Evolutionary conservation across 2,797 vertebrate genomes (phyloP).

Genomic region (Netta rufina): DNA sequence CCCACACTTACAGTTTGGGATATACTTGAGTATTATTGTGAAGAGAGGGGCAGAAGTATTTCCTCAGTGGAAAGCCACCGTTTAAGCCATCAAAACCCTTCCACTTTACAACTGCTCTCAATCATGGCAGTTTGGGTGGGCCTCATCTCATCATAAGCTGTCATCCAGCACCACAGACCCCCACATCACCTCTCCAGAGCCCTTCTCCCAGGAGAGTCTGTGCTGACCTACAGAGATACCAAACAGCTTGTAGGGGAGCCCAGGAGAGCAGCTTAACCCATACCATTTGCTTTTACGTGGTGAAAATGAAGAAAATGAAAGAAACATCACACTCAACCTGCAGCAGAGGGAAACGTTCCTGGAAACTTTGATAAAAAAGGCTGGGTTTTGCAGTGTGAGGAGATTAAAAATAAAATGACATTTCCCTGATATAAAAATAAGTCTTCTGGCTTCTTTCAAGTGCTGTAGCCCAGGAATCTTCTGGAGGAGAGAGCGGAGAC

Average conservation of each 20-base stretch:
- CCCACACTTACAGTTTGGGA: neutral
- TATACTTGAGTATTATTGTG: too few species aligned
- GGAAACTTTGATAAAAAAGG: neutral
- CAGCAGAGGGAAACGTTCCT: neutral
- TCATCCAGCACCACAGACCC: fast-evolving
- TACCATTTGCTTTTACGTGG: neutral
- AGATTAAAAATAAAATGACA: constrained; percentile 29
- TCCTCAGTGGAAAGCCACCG: neutral
- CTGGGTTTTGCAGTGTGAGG: neutral
- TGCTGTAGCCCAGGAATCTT: neutral
- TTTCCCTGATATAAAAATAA: constrained; percentile 35
- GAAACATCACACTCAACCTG: fast-evolving
- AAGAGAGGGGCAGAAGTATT: neutral
- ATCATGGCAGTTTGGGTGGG: fast-evolving
- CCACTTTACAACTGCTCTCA: fast-evolving
- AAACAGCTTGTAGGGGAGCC: neutral
- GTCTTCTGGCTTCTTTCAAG: constrained; percentile 12
- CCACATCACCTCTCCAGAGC: fast-evolving
- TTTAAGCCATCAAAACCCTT: neutral
- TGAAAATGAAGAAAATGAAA: neutral
- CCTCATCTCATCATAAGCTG: neutral
- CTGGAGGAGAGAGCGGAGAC: neutral
- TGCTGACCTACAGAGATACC: neutral
- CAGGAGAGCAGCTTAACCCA: fast-evolving
- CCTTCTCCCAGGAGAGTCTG: neutral